These are phyloP conservation scores for Trachops cirrhosus DNA, from an alignment of 2,797 vertebrate genomes.

Conservation along the genomic window DNA sequence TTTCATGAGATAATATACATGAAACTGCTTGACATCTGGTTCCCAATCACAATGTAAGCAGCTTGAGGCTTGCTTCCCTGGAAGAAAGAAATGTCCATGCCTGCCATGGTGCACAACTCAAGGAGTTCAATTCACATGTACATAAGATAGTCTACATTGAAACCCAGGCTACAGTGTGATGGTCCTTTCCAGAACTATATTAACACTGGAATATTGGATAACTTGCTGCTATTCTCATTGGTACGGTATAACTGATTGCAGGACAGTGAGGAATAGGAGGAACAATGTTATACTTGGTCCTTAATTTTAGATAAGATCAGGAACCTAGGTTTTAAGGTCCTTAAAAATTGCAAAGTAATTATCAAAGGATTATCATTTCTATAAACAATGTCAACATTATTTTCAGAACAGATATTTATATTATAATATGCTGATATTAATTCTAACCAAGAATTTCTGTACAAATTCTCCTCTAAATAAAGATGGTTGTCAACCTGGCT, in stretches of 20 bases:
- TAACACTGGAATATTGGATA: background rate
- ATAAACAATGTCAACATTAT: background rate
- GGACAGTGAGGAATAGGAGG: background rate
- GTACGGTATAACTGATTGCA: background rate
- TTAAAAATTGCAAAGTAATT: background rate
- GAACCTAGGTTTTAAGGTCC: background rate
- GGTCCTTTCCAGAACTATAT: background rate
- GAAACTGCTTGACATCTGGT: background rate
- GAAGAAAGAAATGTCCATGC: background rate
- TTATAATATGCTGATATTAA: background rate
- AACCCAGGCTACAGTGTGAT: background rate
- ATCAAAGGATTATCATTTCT: background rate
- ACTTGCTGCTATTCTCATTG: background rate
- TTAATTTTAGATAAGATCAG: background rate
- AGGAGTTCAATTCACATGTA: background rate
- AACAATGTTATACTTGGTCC: background rate
- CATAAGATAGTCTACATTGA: background rate
- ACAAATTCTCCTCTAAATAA: background rate
- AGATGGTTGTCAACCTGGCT: background rate
- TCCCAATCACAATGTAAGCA: background rate
- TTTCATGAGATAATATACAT: background rate
- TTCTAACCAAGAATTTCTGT: background rate
- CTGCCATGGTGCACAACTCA: background rate
- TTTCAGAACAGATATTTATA: constrained; percentile 10
- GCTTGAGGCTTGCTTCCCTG: background rate